Conservation (phyloP, 2,797 vertebrate genomes). For the Molossus molossus region DNA sequence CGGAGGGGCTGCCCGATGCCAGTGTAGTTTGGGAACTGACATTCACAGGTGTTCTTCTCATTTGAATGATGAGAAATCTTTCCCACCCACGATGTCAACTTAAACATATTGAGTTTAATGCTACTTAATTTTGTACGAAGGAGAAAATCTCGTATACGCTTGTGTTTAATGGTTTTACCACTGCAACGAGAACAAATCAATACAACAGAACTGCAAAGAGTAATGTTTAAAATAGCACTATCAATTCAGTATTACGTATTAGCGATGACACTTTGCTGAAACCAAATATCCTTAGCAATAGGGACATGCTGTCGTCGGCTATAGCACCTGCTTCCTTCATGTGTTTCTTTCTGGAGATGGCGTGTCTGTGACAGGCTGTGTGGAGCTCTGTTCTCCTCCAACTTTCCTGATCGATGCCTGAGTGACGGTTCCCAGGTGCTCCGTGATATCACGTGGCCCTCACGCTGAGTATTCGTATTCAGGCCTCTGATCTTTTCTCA, state of each 20-base stretch:
- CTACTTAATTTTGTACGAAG: background rate
- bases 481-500: slow-evolving; percentile 55
- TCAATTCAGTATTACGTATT: background rate
- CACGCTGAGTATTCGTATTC: background rate
- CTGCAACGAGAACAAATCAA: background rate
- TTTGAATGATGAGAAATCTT: background rate
- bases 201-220: background rate
- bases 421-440: background rate
- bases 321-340: background rate
- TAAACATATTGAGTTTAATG: background rate
- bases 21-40: background rate
- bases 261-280: background rate
- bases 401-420: background rate
- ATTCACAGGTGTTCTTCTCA: background rate
- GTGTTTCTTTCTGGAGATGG: background rate
- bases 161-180: background rate
- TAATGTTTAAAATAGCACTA: background rate
- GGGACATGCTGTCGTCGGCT: background rate
- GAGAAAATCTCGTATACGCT: background rate
- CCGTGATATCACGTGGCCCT: background rate
- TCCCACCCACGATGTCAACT: background rate
- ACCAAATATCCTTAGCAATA: background rate
- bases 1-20: no score
- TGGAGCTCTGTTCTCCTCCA: background rate
- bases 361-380: no score